Evolutionary conservation across 1,140 invertebrate genomes (phyloP).

Genomic region (Amyelois transitella): DNA sequence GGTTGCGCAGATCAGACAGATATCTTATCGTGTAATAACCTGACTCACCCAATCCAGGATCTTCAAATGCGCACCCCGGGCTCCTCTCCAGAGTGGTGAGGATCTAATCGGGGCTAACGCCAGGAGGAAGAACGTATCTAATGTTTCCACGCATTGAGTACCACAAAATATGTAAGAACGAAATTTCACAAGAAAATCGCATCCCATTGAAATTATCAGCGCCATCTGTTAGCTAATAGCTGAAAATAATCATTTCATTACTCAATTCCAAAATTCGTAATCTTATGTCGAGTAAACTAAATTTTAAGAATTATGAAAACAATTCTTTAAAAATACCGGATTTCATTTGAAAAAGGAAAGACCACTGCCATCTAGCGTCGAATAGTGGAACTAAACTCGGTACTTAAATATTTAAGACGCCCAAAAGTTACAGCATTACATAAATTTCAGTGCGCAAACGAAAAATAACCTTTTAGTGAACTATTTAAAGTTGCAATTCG

Average conservation of each 20-base stretch:
- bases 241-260: slow-evolving; percentile 4
- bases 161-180: no score
- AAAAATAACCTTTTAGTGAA: slow-evolving; percentile 23
- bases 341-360: background rate
- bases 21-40: no score
- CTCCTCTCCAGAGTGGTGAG: no score
- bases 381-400: slow-evolving; percentile 15
- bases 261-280: background rate
- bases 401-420: slow-evolving; percentile 50
- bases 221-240: slow-evolving; percentile 46
- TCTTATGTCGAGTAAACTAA: background rate
- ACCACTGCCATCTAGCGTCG: slow-evolving; percentile 32
- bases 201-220: background rate
- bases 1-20: no score
- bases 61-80: no score
- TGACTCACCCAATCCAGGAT: no score
- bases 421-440: slow-evolving; percentile 51
- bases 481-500: slow-evolving; percentile 21
- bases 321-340: no score
- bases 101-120: no score
- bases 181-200: background rate
- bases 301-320: background rate
- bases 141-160: no score
- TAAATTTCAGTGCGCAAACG: slow-evolving; percentile 15
- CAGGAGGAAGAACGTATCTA: no score